Percentiles rank a stretch among this genome's conserved stretches.
These are phyloP conservation scores for Bubo blakistoni DNA, from an alignment of 2,113 vertebrate genomes.

Conservation along the genomic window DNA sequence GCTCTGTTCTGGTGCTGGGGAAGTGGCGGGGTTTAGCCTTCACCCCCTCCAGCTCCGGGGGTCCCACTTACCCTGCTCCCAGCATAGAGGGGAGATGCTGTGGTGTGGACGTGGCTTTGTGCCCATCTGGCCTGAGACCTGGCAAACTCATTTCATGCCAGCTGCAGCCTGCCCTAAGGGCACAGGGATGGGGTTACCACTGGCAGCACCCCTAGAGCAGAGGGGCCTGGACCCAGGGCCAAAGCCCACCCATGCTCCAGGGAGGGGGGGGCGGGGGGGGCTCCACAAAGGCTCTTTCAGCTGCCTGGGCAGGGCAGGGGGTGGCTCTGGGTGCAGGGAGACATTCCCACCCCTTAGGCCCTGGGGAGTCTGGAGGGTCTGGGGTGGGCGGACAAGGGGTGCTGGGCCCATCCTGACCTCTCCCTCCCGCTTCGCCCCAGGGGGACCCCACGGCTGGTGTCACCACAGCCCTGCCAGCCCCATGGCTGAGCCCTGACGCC, in stretches of 20 bases:
- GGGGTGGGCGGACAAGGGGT: background rate
- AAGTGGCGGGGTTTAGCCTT: rapidly evolving
- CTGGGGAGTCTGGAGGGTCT: background rate
- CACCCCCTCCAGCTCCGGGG: background rate
- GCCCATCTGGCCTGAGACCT: background rate
- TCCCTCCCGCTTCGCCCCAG: background rate
- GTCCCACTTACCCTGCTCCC: background rate
- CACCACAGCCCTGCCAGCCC: background rate
- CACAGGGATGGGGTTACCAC: background rate
- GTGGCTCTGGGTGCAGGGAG: background rate
- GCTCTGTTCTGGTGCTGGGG: background rate
- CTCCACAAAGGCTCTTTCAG: background rate
- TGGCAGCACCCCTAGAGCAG: background rate
- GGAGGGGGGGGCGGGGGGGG: rapidly evolving
- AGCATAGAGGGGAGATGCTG: background rate
- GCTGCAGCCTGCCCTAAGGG: background rate
- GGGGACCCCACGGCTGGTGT: rapidly evolving
- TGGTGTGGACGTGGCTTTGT: background rate
- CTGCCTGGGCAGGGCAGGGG: background rate
- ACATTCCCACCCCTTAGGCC: background rate
- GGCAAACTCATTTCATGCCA: background rate
- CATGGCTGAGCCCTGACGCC: background rate
- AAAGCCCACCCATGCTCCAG: background rate
- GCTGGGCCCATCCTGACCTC: background rate
- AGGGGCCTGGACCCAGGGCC: background rate